Percentiles rank a stretch among this genome's conserved stretches.
Conservation (phyloP, 1,140 invertebrate genomes). For the Hyposmocoma kahamanoa region DNA sequence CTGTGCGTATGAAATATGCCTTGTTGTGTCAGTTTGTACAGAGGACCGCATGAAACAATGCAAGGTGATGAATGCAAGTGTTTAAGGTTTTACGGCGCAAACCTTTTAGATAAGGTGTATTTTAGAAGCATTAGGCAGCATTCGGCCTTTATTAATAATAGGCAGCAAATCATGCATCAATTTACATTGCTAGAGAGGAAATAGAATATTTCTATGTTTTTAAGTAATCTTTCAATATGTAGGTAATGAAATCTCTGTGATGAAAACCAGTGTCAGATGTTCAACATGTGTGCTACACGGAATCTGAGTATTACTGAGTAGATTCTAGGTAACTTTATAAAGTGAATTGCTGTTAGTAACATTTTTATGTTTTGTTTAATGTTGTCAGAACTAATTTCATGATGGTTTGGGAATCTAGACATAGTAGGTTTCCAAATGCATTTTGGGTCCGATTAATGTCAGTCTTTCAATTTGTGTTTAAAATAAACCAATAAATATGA, state of each 20-base stretch:
- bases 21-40: slow-evolving; percentile 63
- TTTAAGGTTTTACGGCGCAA: slow-evolving; percentile 32
- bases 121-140: slow-evolving; percentile 48
- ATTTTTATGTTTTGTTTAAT: slow-evolving; percentile 68
- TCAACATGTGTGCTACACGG: slow-evolving; percentile 49
- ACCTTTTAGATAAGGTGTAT: slow-evolving; percentile 47
- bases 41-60: slow-evolving; percentile 55
- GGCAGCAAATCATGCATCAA: slow-evolving; percentile 55
- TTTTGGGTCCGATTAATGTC: slow-evolving; percentile 63
- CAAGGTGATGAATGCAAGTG: slow-evolving; percentile 64
- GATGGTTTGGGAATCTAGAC: slow-evolving; percentile 52
- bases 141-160: slow-evolving; percentile 51
- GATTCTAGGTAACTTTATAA: slow-evolving; percentile 56
- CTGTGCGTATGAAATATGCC: slow-evolving; percentile 57
- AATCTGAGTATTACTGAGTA: slow-evolving; percentile 69
- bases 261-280: slow-evolving; percentile 56
- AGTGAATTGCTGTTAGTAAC: slow-evolving; percentile 67
- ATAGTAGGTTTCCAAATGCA: slow-evolving; percentile 45
- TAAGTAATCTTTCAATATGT: slow-evolving; percentile 44
- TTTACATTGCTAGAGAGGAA: slow-evolving; percentile 54
- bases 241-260: slow-evolving; percentile 64
- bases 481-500: slow-evolving; percentile 26
- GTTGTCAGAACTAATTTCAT: slow-evolving; percentile 65
- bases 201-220: slow-evolving; percentile 56
- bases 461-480: slow-evolving; percentile 70